These are phyloP conservation scores for Melopsittacus undulatus DNA, from an alignment of 2,797 vertebrate genomes.

Conservation along the genomic window DNA sequence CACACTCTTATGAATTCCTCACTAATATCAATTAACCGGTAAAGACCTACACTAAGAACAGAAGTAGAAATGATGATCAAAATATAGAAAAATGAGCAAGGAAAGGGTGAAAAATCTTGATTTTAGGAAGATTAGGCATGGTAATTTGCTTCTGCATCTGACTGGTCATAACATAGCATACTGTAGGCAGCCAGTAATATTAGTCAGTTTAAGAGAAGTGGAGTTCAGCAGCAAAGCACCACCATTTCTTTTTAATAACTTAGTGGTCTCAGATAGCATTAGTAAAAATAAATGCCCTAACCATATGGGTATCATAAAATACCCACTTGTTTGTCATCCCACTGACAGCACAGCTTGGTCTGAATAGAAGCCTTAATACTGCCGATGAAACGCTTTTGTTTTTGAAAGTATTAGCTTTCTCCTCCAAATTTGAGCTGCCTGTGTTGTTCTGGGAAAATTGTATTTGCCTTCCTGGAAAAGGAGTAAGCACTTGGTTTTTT, in stretches of 20 bases:
- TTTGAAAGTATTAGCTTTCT: not conserved
- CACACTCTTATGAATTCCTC: not conserved
- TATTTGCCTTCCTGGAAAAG: not conserved
- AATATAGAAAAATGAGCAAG: not conserved
- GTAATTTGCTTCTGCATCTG: not conserved
- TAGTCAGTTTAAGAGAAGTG: not conserved
- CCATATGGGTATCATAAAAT: not conserved
- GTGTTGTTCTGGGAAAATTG: not conserved
- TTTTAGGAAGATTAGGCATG: not conserved
- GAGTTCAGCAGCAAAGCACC: not conserved
- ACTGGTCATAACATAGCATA: not conserved
- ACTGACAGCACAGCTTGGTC: not conserved
- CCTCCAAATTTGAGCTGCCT: not conserved
- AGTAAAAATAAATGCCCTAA: not conserved
- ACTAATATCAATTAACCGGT: not conserved
- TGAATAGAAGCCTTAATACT: not conserved
- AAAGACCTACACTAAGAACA: not conserved
- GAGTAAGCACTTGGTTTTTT: not conserved
- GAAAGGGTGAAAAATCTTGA: not conserved
- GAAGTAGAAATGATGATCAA: not conserved
- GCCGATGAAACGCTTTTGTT: not conserved
- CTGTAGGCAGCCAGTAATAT: not conserved
- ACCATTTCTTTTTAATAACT: not conserved
- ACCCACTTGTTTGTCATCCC: not conserved
- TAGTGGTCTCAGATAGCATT: not conserved